These are phyloP conservation scores for Chrysochloris asiatica DNA, from an alignment of 2,113 vertebrate species.

Conservation along the genomic window DNA sequence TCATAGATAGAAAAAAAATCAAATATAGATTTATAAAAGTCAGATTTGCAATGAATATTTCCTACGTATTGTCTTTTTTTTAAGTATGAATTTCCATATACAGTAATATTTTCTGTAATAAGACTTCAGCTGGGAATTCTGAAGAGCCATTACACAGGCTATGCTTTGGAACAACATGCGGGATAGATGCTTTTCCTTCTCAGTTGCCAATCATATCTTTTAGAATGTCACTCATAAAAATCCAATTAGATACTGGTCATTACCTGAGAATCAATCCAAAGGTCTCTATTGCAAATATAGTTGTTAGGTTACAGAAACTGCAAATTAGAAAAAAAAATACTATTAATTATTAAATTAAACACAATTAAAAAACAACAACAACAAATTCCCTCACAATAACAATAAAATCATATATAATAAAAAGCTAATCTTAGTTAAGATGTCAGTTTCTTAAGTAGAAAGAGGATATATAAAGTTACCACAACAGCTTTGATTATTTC, in stretches of 20 bases:
- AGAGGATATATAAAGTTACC: neutral
- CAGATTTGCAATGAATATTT: neutral
- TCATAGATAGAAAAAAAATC: neutral
- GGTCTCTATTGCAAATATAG: constrained; percentile 69
- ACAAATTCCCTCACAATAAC: neutral
- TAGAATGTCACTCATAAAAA: neutral
- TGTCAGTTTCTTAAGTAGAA: constrained; percentile 8
- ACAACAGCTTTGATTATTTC: neutral
- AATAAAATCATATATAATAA: neutral
- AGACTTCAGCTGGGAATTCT: neutral
- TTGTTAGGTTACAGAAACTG: constrained; percentile 76
- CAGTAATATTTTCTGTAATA: neutral
- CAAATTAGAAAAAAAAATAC: constrained; percentile 57
- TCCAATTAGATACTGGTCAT: neutral
- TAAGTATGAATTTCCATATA: neutral
- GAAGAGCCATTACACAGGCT: neutral
- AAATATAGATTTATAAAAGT: neutral
- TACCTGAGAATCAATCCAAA: constrained; percentile 66
- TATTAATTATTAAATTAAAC: constrained; percentile 37
- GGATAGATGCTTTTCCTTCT: neutral
- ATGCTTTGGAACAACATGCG: neutral
- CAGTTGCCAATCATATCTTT: neutral
- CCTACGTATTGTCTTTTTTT: neutral
- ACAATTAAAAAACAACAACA: neutral
- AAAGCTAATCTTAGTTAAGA: constrained; percentile 4